Conservation (phyloP, 2,113 vertebrate species). For the Columba janthina region DNA sequence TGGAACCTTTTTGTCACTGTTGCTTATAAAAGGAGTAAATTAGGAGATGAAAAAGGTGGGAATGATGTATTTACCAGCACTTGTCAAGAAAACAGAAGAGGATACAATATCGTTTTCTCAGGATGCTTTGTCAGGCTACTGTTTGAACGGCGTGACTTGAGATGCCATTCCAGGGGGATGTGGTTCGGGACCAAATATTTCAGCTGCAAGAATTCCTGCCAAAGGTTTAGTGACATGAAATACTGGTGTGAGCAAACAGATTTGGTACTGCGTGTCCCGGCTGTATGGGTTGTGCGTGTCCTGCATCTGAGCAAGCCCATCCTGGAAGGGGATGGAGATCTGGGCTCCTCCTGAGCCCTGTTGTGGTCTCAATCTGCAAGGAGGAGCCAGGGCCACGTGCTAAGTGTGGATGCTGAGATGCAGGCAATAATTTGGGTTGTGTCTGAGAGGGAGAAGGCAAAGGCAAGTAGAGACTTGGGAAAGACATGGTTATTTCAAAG, state of each 20-base stretch:
- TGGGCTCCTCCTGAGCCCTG: background rate
- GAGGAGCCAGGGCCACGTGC: background rate
- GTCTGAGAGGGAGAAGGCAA: background rate
- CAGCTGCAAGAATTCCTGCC: background rate
- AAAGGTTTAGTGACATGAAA: background rate
- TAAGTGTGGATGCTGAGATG: background rate
- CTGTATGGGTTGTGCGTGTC: accelerated
- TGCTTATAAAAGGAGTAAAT: constrained; percentile 66
- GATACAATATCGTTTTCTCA: background rate
- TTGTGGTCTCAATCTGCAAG: background rate
- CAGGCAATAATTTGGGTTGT: background rate
- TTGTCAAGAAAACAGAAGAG: constrained; percentile 25
- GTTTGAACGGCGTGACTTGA: constrained; percentile 6
- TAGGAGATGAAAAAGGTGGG: constrained; percentile 9
- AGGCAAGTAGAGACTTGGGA: background rate
- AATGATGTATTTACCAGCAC: constrained; percentile 9
- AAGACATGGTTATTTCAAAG: background rate
- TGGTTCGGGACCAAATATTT: background rate
- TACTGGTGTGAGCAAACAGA: background rate
- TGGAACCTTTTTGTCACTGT: constrained; percentile 49
- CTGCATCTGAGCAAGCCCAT: background rate
- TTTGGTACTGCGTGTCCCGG: accelerated
- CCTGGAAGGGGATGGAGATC: background rate
- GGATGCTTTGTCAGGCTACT: background rate
- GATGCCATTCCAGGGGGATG: background rate